Conservation (phyloP, 1,140 invertebrate species). For the Lepidotrigona ventralis region DNA sequence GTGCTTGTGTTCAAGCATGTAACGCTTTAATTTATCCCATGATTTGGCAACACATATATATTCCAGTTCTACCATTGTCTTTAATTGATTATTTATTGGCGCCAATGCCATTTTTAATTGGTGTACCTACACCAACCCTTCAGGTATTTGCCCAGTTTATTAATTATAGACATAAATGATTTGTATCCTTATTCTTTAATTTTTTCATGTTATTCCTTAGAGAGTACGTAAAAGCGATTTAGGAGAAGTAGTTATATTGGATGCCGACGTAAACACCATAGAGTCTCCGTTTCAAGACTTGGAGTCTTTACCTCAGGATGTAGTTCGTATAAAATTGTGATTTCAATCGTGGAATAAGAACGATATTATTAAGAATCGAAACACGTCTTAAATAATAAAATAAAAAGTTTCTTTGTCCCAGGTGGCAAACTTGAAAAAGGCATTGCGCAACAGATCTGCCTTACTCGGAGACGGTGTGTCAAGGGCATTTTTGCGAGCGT, state of each 20-base stretch:
- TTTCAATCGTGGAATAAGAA: constrained; percentile 24
- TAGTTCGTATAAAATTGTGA: constrained; percentile 81
- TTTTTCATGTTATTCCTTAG: constrained; percentile 74
- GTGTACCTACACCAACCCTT: constrained; percentile 91
- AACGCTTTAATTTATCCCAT: constrained; percentile 97
- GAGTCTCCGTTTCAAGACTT: constrained; percentile 94
- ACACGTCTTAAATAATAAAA: constrained; percentile 61
- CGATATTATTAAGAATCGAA: constrained; percentile 45
- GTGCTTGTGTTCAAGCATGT: constrained; percentile 96
- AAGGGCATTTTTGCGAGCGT: constrained; percentile 91
- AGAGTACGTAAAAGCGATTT: constrained; percentile 87
- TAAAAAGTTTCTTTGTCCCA: constrained; percentile 74
- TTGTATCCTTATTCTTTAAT: neutral
- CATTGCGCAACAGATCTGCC: constrained; percentile 85
- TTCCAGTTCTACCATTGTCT: constrained; percentile 93
- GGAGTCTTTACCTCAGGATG: constrained; percentile 90
- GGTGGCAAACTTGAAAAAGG: constrained; percentile 85
- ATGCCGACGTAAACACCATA: constrained; percentile 93
- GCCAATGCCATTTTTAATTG: constrained; percentile 97
- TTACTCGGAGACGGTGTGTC: constrained; percentile 94
- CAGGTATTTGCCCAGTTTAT: constrained; percentile 81
- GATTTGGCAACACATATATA: constrained; percentile 99
- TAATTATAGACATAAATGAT: neutral
- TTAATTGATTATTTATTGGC: constrained; percentile 95
- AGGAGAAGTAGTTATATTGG: constrained; percentile 94